These are phyloP conservation scores for Okapia johnstoni DNA, from an alignment of 2,113 vertebrate genomes.

Conservation along the genomic window DNA sequence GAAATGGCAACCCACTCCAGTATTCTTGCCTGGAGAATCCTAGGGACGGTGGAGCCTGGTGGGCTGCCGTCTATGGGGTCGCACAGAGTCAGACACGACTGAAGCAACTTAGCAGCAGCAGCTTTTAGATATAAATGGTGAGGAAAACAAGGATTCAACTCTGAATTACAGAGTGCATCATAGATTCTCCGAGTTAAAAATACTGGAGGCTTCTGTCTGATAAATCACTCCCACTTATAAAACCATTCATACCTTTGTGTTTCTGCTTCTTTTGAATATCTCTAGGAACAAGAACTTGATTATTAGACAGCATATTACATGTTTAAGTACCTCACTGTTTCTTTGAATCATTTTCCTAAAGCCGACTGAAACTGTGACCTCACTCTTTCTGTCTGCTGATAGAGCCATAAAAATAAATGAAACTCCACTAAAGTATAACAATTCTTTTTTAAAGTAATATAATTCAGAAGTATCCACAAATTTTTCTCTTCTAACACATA, in stretches of 20 bases:
- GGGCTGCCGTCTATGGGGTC: too few species aligned
- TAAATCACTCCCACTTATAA: not conserved
- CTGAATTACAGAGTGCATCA: not conserved
- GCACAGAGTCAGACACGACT: too few species aligned
- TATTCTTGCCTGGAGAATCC: too few species aligned
- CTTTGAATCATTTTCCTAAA: not conserved
- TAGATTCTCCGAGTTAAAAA: not conserved
- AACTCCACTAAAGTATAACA: not conserved
- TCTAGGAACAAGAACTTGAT: not conserved
- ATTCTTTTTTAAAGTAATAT: not conserved
- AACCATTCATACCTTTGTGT: not conserved
- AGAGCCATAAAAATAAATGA: not conserved
- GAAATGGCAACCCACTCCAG: too few species aligned
- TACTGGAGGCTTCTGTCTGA: not conserved
- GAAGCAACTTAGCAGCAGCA: too few species aligned
- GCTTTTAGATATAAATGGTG: not conserved
- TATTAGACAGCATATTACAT: not conserved
- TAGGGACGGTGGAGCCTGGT: too few species aligned
- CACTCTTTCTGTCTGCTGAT: not conserved
- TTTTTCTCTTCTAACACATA: not conserved
- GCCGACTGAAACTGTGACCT: not conserved
- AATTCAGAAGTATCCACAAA: not conserved
- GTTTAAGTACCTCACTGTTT: not conserved
- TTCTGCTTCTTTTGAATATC: not conserved
- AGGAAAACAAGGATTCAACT: not conserved